Conservation (phyloP, 2,113 vertebrate genomes). For the Halichoerus grypus region DNA sequence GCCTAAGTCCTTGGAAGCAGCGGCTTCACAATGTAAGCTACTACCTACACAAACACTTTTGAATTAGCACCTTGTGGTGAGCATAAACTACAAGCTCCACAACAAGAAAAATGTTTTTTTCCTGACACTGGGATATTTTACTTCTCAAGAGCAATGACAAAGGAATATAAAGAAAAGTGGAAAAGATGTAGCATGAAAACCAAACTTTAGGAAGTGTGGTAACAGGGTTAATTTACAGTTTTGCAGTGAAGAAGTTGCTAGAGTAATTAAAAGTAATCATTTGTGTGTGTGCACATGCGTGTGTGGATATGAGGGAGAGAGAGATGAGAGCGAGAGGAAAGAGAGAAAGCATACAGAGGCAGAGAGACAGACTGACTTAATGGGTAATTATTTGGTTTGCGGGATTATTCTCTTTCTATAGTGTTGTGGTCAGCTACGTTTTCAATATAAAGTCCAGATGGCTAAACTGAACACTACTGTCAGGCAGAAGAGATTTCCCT, state of each 20-base stretch:
- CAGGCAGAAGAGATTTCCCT: conserved; percentile 1
- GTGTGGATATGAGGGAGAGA: neutral
- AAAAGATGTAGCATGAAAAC: conserved; percentile 42
- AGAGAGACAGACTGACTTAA: neutral
- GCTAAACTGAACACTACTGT: conserved; percentile 63
- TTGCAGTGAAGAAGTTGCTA: neutral
- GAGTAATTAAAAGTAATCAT: neutral
- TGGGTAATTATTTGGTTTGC: neutral
- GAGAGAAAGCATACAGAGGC: neutral
- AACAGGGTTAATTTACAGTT: conserved; percentile 37
- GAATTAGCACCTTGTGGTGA: conserved; percentile 40
- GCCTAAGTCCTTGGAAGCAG: conserved; percentile 57
- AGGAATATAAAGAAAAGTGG: conserved; percentile 35
- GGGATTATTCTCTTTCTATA: neutral
- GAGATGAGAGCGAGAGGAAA: too few relatives aligned
- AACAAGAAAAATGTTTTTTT: neutral
- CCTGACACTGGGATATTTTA: neutral
- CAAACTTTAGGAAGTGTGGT: neutral
- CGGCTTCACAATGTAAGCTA: neutral
- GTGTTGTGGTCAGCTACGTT: conserved; percentile 46
- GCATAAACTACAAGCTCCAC: conserved; percentile 40
- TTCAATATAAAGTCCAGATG: conserved; percentile 63
- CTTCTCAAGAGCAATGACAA: conserved; percentile 51
- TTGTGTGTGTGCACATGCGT: neutral
- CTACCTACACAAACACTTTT: conserved; percentile 35